Evolutionary conservation across 2,797 vertebrate species (phyloP).

Genomic region (Acanthiza pusilla): DNA sequence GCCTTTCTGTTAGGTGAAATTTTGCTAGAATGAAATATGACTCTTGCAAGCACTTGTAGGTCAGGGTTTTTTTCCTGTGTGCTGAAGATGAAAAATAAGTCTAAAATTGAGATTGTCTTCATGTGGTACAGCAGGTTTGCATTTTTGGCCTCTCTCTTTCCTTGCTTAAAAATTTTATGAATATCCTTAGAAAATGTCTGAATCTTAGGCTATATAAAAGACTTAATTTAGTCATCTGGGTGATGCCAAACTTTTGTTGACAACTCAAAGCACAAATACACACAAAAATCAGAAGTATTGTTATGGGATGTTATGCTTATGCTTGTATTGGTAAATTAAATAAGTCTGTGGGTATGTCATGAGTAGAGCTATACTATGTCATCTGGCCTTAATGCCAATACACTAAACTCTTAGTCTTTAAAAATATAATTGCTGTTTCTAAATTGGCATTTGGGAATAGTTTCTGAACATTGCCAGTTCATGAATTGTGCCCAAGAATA

Average conservation of each 20-base stretch:
- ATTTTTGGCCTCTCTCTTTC: neutral
- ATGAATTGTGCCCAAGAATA: neutral
- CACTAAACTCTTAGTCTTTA: neutral
- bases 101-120: neutral
- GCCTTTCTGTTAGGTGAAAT: neutral
- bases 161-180: neutral
- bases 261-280: no score
- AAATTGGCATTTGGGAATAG: neutral
- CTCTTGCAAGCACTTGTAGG: neutral
- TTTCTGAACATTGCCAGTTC: neutral
- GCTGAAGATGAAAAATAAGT: neutral
- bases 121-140: neutral
- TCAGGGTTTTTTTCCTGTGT: neutral
- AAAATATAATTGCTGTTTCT: neutral
- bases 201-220: neutral
- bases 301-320: neutral
- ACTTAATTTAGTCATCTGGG: neutral
- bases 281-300: neutral
- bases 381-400: neutral
- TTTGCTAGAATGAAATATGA: neutral
- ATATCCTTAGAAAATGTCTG: neutral
- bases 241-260: neutral
- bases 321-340: neutral
- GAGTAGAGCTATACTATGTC: neutral
- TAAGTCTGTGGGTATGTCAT: neutral